These are phyloP conservation scores for Copidosoma aretas DNA, from an alignment of 2,888 invertebrate genomes.

Conservation along the genomic window DNA sequence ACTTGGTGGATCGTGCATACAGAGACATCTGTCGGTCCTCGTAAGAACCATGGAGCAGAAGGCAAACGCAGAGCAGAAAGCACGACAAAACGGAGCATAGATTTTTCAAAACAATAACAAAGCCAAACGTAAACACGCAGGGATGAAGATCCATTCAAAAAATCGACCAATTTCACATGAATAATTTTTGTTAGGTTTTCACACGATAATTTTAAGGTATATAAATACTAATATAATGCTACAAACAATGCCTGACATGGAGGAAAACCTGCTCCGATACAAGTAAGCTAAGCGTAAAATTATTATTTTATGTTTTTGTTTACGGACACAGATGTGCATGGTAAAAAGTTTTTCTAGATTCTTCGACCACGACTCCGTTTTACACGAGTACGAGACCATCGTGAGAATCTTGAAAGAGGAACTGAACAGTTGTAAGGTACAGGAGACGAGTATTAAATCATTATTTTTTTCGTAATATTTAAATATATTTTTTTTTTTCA, in stretches of 20 bases:
- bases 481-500: not conserved
- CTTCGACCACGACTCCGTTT: constrained; percentile 42
- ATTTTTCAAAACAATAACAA: not conserved
- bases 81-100: not conserved
- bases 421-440: constrained; percentile 52
- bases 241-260: constrained; percentile 26
- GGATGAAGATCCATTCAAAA: not conserved
- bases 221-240: not conserved
- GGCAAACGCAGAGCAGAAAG: not conserved
- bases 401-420: constrained; percentile 51
- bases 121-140: not conserved
- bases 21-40: not conserved
- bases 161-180: not conserved
- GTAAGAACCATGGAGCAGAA: not conserved
- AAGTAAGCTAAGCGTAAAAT: constrained; percentile 42
- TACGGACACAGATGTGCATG: not conserved
- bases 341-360: constrained; percentile 38
- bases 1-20: too few species aligned
- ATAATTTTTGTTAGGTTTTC: not conserved
- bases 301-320: too few species aligned
- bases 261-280: constrained; percentile 29
- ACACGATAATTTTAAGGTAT: too few species aligned
- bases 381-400: constrained; percentile 50
- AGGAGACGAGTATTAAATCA: not conserved
- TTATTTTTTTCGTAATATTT: not conserved